These are phyloP conservation scores for Scaptomyza graminum DNA, from an alignment of 1,140 invertebrate species.

Conservation along the genomic window DNA sequence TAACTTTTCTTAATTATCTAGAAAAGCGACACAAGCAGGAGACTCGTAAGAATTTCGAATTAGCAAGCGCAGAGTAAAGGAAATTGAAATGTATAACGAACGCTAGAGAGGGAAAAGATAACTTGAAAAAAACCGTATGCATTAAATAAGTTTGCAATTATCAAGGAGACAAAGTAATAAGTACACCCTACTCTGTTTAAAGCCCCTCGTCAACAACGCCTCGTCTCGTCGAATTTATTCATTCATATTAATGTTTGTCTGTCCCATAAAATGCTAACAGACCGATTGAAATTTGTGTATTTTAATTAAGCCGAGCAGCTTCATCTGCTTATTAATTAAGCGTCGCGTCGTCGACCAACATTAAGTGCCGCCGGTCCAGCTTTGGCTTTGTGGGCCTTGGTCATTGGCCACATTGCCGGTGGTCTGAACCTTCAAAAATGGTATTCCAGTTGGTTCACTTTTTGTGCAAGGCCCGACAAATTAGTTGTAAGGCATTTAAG, in stretches of 20 bases:
- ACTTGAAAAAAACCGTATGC: conserved; percentile 25
- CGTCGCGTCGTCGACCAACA: conserved; percentile 55
- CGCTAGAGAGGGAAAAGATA: neutral
- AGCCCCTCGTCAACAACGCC: neutral
- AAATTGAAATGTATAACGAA: neutral
- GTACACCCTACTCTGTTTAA: neutral
- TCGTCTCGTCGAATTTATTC: conserved; percentile 22
- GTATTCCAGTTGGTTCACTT: conserved; percentile 38
- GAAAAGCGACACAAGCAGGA: conserved; percentile 60
- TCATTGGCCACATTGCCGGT: conserved; percentile 66
- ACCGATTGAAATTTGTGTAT: conserved; percentile 74
- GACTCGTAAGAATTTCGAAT: conserved; percentile 16
- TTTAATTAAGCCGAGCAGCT: conserved; percentile 77
- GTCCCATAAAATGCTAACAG: conserved; percentile 68
- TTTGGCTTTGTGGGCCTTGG: conserved; percentile 29
- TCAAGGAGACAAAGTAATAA: conserved; percentile 48
- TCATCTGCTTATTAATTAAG: conserved; percentile 80
- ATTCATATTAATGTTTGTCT: conserved; percentile 44
- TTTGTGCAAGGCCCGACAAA: conserved; percentile 68
- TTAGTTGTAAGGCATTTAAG: conserved; percentile 57
- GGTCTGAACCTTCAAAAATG: conserved; percentile 42
- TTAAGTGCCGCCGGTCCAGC: conserved; percentile 44
- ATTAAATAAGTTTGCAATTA: conserved; percentile 57
- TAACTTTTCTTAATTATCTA: conserved; percentile 82
- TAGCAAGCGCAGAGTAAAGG: neutral